Evolutionary conservation across 2,797 vertebrate species (phyloP).

Genomic region (Chelon labrosus): DNA sequence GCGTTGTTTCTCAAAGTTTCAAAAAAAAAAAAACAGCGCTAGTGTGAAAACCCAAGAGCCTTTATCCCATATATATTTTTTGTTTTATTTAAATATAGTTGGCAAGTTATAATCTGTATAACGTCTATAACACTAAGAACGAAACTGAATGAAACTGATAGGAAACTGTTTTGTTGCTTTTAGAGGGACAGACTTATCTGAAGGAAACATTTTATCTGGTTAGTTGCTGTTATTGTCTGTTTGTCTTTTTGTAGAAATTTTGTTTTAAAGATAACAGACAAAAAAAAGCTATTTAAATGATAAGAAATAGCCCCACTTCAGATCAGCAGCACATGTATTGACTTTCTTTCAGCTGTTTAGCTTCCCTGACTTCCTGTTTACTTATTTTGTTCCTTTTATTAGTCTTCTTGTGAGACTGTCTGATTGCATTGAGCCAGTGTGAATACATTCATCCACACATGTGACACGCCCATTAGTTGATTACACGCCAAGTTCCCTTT

Average conservation of each 20-base stretch:
- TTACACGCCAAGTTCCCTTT: slow-evolving; percentile 68
- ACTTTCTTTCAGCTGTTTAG: neutral
- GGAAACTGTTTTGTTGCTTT: too few relatives aligned
- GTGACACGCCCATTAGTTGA: slow-evolving; percentile 74
- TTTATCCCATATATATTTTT: too few relatives aligned
- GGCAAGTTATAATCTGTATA: too few relatives aligned
- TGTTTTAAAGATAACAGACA: neutral
- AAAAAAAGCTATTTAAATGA: neutral
- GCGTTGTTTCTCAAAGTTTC: neutral
- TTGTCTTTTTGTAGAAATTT: too few relatives aligned
- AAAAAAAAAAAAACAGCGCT: neutral
- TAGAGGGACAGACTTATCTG: too few relatives aligned
- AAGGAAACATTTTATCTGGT: neutral
- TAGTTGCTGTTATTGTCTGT: neutral
- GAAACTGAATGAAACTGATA: too few relatives aligned
- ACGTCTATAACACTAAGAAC: too few relatives aligned
- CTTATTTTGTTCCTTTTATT: neutral
- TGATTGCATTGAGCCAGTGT: slow-evolving; percentile 3
- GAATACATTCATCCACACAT: slow-evolving; percentile 12
- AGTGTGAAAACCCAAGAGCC: too few relatives aligned
- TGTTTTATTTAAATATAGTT: too few relatives aligned
- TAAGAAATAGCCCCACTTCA: neutral
- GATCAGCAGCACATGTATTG: neutral
- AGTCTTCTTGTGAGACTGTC: neutral
- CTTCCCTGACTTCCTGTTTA: too few relatives aligned